Percentiles rank a stretch among this genome's conserved stretches.
phyloP scores from a whole-genome alignment of 2,888 invertebrate species.

The Drosophila siamana region DNA sequence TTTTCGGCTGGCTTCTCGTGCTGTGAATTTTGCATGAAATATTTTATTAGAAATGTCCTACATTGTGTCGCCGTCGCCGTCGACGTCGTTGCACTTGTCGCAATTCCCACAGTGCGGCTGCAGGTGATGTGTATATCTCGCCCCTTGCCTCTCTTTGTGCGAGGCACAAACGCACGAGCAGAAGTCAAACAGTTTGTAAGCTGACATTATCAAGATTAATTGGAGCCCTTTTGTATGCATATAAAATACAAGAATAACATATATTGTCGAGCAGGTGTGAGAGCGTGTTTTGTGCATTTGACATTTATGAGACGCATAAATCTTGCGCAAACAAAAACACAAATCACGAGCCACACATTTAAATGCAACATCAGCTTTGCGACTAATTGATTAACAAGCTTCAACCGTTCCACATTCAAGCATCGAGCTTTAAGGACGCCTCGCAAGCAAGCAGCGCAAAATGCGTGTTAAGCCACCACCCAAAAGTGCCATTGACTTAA shows the following conservation, averaged over 20 bases:
- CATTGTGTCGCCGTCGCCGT: constrained; percentile 42
- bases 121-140: constrained; percentile 53
- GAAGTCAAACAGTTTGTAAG: constrained; percentile 63
- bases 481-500: constrained; percentile 23
- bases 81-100: constrained; percentile 55
- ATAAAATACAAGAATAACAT: constrained; percentile 19
- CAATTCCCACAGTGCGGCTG: constrained; percentile 61
- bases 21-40: constrained; percentile 79
- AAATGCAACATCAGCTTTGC: constrained; percentile 70
- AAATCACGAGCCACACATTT: constrained; percentile 43
- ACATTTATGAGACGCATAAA: constrained; percentile 79
- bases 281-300: constrained; percentile 55
- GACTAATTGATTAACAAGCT: constrained; percentile 69
- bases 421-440: neutral
- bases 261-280: constrained; percentile 32
- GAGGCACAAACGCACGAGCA: constrained; percentile 11
- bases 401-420: neutral
- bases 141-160: neutral
- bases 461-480: constrained; percentile 9
- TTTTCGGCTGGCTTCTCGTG: constrained; percentile 43
- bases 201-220: constrained; percentile 70
- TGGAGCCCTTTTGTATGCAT: constrained; percentile 37
- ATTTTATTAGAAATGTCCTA: constrained; percentile 75
- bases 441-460: constrained; percentile 18
- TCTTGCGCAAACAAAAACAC: constrained; percentile 39